A percentile compares a stretch with the other conserved stretches of the same genome.
These are phyloP conservation scores for Zaprionus kolodkinae DNA, from an alignment of 1,140 invertebrate species.

Conservation along the genomic window DNA sequence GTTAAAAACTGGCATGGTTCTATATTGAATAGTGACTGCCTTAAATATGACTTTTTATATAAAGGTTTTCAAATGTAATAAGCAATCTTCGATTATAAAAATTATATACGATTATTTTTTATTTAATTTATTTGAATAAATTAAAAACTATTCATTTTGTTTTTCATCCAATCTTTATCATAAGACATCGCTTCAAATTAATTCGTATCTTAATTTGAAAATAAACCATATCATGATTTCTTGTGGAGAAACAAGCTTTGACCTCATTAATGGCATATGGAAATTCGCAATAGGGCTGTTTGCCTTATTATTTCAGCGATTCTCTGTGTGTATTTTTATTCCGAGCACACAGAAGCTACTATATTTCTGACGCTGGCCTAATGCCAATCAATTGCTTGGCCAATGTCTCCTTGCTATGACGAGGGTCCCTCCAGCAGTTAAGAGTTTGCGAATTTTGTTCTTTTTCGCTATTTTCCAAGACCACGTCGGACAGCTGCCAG, in stretches of 20 bases:
- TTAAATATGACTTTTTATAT: too few species aligned
- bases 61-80: too few species aligned
- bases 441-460: constrained; percentile 47
- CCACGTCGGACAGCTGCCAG: constrained; percentile 20
- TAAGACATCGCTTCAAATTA: neutral
- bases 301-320: constrained; percentile 40
- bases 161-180: neutral
- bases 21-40: too few species aligned
- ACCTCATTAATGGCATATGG: constrained; percentile 10
- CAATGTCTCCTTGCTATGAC: constrained; percentile 41
- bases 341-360: constrained; percentile 46
- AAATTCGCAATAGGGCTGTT: constrained; percentile 22
- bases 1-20: too few species aligned
- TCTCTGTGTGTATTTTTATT: constrained; percentile 35
- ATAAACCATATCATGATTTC: neutral
- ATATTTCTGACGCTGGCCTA: constrained; percentile 30
- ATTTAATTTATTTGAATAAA: too few species aligned
- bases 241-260: neutral
- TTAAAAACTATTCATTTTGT: too few species aligned
- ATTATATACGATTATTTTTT: too few species aligned
- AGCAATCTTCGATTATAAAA: too few species aligned
- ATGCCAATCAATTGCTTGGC: constrained; percentile 70
- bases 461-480: constrained; percentile 45
- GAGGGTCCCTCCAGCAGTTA: constrained; percentile 54
- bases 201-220: neutral